phyloP scores from a whole-genome alignment of 2,113 vertebrate species.

The Laterallus jamaicensis region DNA sequence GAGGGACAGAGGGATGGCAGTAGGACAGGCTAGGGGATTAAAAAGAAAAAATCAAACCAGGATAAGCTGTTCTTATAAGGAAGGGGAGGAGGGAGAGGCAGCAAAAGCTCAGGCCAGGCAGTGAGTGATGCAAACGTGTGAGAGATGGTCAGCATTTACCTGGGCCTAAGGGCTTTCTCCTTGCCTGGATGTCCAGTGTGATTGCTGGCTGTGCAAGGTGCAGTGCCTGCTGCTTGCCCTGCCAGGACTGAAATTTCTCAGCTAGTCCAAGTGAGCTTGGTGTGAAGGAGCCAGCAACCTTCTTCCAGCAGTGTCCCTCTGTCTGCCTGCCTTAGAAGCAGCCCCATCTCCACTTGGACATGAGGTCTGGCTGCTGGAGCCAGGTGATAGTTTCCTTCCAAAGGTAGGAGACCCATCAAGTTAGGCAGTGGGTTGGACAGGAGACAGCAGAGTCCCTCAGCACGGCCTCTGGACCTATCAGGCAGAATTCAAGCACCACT shows the following conservation, averaged over 20 bases:
- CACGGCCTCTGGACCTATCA: neutral
- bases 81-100: neutral
- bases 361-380: neutral
- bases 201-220: neutral
- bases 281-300: neutral
- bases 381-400: neutral
- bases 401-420: neutral
- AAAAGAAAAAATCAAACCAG: neutral
- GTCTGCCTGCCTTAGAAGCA: neutral
- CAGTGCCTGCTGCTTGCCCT: neutral
- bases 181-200: rapidly evolving
- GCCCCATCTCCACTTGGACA: neutral
- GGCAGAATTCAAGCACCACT: neutral
- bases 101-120: neutral
- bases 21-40: neutral
- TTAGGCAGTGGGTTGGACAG: neutral
- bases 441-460: neutral
- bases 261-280: neutral
- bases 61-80: neutral
- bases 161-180: neutral
- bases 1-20: neutral
- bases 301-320: neutral
- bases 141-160: neutral
- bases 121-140: neutral
- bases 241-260: neutral